A percentile compares a stretch with the other conserved stretches of the same genome.
phyloP scores from a whole-genome alignment of 2,113 vertebrate genomes.

The Sclerurus mexicanus region DNA sequence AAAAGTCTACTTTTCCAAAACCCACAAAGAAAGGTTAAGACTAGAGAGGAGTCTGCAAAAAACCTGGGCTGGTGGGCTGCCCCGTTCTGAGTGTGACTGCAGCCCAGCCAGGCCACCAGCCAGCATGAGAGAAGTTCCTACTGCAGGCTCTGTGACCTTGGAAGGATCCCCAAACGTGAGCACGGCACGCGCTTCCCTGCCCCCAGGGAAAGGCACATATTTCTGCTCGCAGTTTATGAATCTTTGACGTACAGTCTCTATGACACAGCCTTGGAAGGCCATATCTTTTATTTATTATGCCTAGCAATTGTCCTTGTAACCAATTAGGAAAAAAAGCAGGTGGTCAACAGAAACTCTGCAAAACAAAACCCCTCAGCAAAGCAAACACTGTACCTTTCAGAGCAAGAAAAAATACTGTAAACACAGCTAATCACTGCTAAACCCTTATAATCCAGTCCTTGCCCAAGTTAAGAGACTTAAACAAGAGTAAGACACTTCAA shows the following conservation, averaged over 20 bases:
- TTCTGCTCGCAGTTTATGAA: slow-evolving; percentile 58
- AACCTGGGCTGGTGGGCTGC: neutral
- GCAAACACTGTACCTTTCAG: neutral
- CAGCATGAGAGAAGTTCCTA: neutral
- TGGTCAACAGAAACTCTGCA: slow-evolving; percentile 51
- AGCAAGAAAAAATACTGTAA: slow-evolving; percentile 61
- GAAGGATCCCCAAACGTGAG: neutral
- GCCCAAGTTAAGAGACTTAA: slow-evolving; percentile 55
- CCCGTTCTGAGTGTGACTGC: neutral
- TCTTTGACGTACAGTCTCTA: slow-evolving; percentile 38
- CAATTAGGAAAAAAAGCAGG: slow-evolving; percentile 44
- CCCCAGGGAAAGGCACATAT: slow-evolving; percentile 20
- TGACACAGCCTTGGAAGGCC: slow-evolving; percentile 2
- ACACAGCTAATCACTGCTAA: slow-evolving; percentile 72
- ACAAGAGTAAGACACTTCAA: slow-evolving; percentile 51
- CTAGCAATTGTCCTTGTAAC: slow-evolving; percentile 42
- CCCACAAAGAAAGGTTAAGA: neutral
- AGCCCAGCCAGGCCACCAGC: neutral
- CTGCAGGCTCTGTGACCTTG: neutral
- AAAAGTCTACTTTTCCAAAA: neutral
- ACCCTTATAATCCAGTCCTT: slow-evolving; percentile 53
- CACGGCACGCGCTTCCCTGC: neutral
- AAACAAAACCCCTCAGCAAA: slow-evolving; percentile 44
- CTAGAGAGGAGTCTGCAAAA: neutral
- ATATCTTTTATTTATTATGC: slow-evolving; percentile 61